These are phyloP conservation scores for Ganaspis sp. DNA, from an alignment of 1,140 invertebrate species.

Conservation along the genomic window DNA sequence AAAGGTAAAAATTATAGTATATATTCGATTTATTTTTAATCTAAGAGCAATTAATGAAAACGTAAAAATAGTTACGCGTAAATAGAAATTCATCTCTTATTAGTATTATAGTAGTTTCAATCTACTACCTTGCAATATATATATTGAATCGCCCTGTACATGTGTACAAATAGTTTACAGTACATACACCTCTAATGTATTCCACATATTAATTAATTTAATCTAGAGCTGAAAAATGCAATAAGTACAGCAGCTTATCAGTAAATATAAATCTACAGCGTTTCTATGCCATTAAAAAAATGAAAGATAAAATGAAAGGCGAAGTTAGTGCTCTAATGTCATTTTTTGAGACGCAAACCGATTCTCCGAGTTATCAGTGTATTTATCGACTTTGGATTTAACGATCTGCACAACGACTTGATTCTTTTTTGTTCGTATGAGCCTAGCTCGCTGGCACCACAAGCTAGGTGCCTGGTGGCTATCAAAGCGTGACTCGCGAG, in stretches of 20 bases:
- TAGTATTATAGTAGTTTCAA: too few species aligned
- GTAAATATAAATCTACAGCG: neutral
- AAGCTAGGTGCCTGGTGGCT: constrained; percentile 18
- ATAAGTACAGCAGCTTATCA: neutral
- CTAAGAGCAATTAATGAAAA: too few species aligned
- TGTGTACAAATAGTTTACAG: too few species aligned
- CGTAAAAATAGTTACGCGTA: too few species aligned
- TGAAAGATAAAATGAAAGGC: constrained; percentile 6
- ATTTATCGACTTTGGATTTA: constrained; percentile 26
- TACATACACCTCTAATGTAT: too few species aligned
- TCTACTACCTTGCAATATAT: too few species aligned
- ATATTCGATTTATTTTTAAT: too few species aligned
- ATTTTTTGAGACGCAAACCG: neutral
- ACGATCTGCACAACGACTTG: constrained; percentile 16
- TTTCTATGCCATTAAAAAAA: neutral
- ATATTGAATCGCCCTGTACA: too few species aligned
- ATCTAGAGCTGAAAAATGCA: neutral
- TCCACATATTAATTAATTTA: too few species aligned
- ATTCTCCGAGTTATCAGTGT: constrained; percentile 24
- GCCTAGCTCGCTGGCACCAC: neutral
- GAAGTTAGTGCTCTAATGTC: neutral
- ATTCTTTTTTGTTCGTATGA: neutral
- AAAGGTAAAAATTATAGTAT: too few species aligned
- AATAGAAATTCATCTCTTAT: too few species aligned
- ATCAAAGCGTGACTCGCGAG: constrained; percentile 26